Evolutionary conservation across 2,113 vertebrate species (phyloP), one percentile per base, ranked within the genome.

Genomic region (Pantherophis guttatus): DNA sequence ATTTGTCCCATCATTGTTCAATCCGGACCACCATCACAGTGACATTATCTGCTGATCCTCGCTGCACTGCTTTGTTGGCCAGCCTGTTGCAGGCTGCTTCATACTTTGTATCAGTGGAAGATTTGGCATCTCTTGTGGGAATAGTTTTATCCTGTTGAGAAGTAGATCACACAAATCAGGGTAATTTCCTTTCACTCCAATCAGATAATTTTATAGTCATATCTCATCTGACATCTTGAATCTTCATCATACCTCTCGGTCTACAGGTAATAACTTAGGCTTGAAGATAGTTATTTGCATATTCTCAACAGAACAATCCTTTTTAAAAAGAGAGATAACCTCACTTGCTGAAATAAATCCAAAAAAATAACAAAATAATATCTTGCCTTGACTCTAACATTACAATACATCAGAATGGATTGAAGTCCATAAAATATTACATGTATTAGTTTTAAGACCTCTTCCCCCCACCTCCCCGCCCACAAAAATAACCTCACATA

Each of bases 1-100:
- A 92, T 89, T 44, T 0, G 29, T 39, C 5, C 91, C 26, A 95
- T 99, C 97, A 98, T 95, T 95, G 98, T 81, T 97, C 97, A 70
- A 99, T 97, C 86, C 98, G 98, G 12, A 99, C 97, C 93, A 99
- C 89, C 97, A 99, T 97, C 44, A 99, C 98, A 0, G 99, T 99
- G 95, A 99, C 99, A 0, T 99, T 99, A 97, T 99, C 99, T 0
- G 99, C 99, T 0, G 99, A 98, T 29, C 99, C 99, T 7, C 99
- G 98, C 96, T 98, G 98, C 91, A 99, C 99, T 0, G 99, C 99
- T 97, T 99, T 99, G 91, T 55, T 98, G 93, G 99, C 99, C 96
- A 99, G 94, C 92, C 98, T 97, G 94, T 98, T 99, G 93, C 99
- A 99, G 0, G 99, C 99, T 0, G 98, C 96, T 88, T 99, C 99